Base-by-base conservation (phyloP, 2,797 vertebrate species). In the Lithobates pipiens region DNA sequence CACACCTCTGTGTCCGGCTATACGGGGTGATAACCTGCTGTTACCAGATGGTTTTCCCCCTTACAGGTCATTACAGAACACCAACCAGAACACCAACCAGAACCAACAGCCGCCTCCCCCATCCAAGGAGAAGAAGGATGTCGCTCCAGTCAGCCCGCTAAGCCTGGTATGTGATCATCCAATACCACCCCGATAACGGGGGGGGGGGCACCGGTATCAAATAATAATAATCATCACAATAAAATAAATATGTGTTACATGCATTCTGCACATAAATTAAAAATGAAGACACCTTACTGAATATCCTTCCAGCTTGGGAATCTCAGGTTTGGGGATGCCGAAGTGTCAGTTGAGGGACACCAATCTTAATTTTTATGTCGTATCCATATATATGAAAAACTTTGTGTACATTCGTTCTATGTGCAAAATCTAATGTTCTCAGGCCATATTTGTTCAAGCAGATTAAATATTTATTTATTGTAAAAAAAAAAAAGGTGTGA, bases 111-210 rank as follows among this genome's bases (percentile, higher is more conserved):
- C 46, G 21, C 80, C 39, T 7, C 11, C 23, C 21, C 8, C 15
- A 77, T 87, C n/a, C 21, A 88, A 90, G 42, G 82, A 89, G 36
- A 89, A 89, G 80, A 77, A 67, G 27, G 88, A 88, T 2, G 5
- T 83, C 1, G 77, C 23, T 18, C 72, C 70, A 11, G 42, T 79
- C 15, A 89, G 82, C n/a, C 5, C 88, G 69, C 77, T 70, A 4
- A 89, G 57, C 76, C 78, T 90, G 91, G 91, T 92, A 90, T 50
- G 80, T 57, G 54, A 57, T 7, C 21, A 21, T 57, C 15, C 54
- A 23, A 21, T 57, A 57, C 6, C 21, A 8, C 50, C 50, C 50
- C 16, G 50, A 13, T 50, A 50, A 13, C 10, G 13, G 11, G 10
- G 3, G n/a, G n/a, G n/a, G 29, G 29, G 1, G 13, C 10, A 15